These are phyloP conservation scores for chimpanzee (Pan troglodytes) DNA, from an alignment of 2,113 vertebrate genomes.

Conservation along the genomic window NHGRI_mPanTro3-v2.1_pri NC_072419.2:49184001-49184500, in stretches of 20 bases:
- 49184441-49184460: too few relatives aligned
- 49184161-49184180: neutral
- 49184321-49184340: too few relatives aligned
- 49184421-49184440: too few relatives aligned
- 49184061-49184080: neutral
- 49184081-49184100: neutral
- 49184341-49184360: too few relatives aligned
- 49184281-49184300: neutral
- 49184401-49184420: too few relatives aligned
- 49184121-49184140: neutral
- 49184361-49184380: too few relatives aligned
- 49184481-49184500: too few relatives aligned
- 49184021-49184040: slow-evolving; percentile 46
- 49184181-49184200: neutral
- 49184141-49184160: neutral
- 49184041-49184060: neutral
- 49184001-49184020: slow-evolving; percentile 63
- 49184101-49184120: neutral
- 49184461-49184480: too few relatives aligned
- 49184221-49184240: neutral
- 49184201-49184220: neutral
- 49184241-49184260: neutral
- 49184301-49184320: too few relatives aligned
- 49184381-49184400: too few relatives aligned
- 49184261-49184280: slow-evolving; percentile 20